Evolutionary conservation across 2,113 vertebrate genomes (phyloP).

Genomic region (Pseudorasbora parva): DNA sequence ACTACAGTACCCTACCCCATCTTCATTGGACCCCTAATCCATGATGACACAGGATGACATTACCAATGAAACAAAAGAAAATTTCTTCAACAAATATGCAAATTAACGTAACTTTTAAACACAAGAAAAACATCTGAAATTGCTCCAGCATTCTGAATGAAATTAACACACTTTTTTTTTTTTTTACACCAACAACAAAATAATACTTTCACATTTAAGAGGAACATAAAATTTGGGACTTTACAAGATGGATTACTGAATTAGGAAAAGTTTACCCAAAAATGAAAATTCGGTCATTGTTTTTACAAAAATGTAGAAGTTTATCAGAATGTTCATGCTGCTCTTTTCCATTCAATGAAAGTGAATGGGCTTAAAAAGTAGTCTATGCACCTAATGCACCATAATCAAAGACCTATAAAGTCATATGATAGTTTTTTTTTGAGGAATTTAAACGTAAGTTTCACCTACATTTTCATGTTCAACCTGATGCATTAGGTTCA

Average conservation of each 20-base stretch:
- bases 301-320: background rate
- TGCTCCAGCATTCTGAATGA: slow-evolving; percentile 56
- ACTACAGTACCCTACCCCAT: slow-evolving; percentile 49
- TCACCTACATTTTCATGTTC: background rate
- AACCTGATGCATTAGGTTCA: background rate
- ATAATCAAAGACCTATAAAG: background rate
- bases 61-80: slow-evolving; percentile 54
- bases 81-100: slow-evolving; percentile 29
- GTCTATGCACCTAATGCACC: background rate
- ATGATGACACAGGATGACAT: slow-evolving; percentile 39
- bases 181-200: slow-evolving; percentile 69
- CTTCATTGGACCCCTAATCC: slow-evolving; percentile 19
- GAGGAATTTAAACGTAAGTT: too few species aligned
- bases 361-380: background rate
- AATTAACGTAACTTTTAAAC: slow-evolving; percentile 49
- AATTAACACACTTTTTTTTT: slow-evolving; percentile 55
- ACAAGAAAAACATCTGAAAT: slow-evolving; percentile 44
- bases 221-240: slow-evolving; percentile 15
- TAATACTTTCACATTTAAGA: slow-evolving; percentile 60
- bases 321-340: background rate
- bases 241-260: background rate
- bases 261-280: background rate
- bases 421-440: background rate
- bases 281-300: background rate
- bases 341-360: background rate